Base-by-base conservation (phyloP, 2,888 invertebrate genomes). In the Coelopa pilipes region DNA sequence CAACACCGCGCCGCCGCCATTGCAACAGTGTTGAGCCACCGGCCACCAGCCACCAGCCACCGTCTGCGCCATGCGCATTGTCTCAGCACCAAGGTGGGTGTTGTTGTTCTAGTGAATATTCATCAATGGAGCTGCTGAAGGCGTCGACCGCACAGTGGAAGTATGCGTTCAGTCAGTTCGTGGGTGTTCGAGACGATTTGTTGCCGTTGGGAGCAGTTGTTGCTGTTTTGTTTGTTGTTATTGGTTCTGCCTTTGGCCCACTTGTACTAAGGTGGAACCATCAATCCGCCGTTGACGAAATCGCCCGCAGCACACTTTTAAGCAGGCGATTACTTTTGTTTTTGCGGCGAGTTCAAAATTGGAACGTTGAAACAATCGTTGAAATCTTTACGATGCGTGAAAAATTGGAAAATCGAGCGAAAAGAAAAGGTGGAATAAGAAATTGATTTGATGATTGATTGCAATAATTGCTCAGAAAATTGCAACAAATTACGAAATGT, bases 381-480 rank as follows among this genome's bases (percentile, higher is more conserved):
- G 34, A 45, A 62, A 62, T 34, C 53, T 11, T 9, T 50, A 47
- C 57, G 50, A 19, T 69, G 69, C 69, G 69, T 69, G 57, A 59
- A 69, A 50, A 66, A 24, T 66, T 50, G 17, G 34, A 66, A 49
- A 66, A 47, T 17, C 17, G 50, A 47, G 1, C 19, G 24, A 55
- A 69, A 57, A 69, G 47, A 46, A 24, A 69, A 34, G 53, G 17
- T 55, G 45, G n/a, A 45, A 55, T 24, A 15, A 49, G 50, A 50
- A 66, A 66, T 66, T 49, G 34, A 34, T 34, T 34, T 34, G 34
- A 34, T 34, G 34, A 47, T 62, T n/a, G 62, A 66, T 50, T 49
- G 24, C 13, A 21, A 24, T 66, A 66, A 50, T 50, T 66, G 50
- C 15, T 66, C 19, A 50, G 19, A 24, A 50, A 66, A 49, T 49